Conservation (phyloP, 2,797 vertebrate species). For the Halcyon leucocephala region DNA sequence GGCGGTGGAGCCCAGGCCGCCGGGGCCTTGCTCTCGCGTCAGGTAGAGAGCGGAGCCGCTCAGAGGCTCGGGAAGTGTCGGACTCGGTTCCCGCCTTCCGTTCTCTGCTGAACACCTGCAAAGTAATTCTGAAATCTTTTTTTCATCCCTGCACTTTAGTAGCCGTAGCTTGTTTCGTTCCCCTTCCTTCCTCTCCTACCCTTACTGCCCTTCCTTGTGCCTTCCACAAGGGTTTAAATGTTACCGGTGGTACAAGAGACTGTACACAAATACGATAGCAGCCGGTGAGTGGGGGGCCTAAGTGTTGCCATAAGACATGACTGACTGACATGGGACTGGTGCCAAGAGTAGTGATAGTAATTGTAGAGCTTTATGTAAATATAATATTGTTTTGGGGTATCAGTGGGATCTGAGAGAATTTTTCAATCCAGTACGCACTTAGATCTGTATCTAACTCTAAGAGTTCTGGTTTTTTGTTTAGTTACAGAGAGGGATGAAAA, state of each 20-base stretch:
- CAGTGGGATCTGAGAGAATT: background rate
- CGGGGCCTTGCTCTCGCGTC: background rate
- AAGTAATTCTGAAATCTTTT: background rate
- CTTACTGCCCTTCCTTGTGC: background rate
- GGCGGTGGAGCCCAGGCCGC: background rate
- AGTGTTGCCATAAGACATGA: background rate
- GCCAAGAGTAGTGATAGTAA: background rate
- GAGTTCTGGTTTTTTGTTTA: background rate
- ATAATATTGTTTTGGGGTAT: background rate
- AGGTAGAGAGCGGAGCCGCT: background rate
- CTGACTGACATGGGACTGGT: background rate
- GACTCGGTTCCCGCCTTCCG: background rate
- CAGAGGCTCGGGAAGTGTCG: background rate
- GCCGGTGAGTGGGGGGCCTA: background rate
- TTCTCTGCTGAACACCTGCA: background rate
- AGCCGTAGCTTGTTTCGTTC: background rate
- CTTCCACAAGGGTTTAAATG: background rate
- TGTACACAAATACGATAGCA: fast-evolving
- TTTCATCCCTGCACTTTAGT: background rate
- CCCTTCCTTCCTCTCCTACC: fast-evolving
- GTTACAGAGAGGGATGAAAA: background rate
- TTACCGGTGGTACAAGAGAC: background rate
- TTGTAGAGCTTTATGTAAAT: background rate
- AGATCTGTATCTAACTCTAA: background rate
- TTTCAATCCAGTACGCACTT: background rate